These are phyloP conservation scores for Chouioia cunea DNA, from an alignment of 2,888 invertebrate species.

Conservation along the genomic window DNA sequence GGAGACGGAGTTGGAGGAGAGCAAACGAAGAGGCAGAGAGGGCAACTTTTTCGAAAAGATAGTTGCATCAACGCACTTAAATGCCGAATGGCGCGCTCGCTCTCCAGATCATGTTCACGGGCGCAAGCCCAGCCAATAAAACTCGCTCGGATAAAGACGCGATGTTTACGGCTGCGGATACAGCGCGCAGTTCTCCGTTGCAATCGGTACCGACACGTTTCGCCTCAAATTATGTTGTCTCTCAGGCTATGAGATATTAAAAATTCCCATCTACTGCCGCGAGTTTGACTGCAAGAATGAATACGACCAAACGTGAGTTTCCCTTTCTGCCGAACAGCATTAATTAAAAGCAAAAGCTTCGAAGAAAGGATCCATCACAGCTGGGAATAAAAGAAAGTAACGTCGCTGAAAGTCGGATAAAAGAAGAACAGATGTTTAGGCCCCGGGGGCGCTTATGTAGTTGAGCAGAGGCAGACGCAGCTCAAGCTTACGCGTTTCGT, in stretches of 20 bases:
- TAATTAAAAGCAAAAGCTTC: no score
- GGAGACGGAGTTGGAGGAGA: constrained; percentile 2
- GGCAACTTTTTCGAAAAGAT: constrained; percentile 3
- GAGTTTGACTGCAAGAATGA: no score
- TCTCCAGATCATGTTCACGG: constrained; percentile 37
- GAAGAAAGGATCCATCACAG: no score
- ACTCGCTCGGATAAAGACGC: constrained; percentile 62
- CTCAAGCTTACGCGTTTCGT: no score
- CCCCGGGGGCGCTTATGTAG: no score
- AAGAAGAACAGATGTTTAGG: no score
- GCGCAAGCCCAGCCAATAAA: constrained; percentile 12
- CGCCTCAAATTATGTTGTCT: constrained; percentile 8
- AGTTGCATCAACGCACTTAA: constrained; percentile 16
- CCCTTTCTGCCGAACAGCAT: constrained; percentile 32
- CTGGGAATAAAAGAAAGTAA: no score
- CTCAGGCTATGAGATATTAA: constrained; percentile 46
- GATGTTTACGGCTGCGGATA: constrained; percentile 64
- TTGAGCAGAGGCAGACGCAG: no score
- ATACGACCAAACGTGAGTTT: no score
- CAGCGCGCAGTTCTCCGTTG: constrained; percentile 46
- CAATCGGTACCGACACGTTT: constrained; percentile 49
- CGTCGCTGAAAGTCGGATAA: no score
- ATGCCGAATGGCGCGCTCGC: constrained; percentile 10
- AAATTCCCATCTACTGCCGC: not conserved
- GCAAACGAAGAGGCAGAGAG: no score